Evolutionary conservation across 2,888 invertebrate species (phyloP).

Genomic region (Cheilosia scutellata): DNA sequence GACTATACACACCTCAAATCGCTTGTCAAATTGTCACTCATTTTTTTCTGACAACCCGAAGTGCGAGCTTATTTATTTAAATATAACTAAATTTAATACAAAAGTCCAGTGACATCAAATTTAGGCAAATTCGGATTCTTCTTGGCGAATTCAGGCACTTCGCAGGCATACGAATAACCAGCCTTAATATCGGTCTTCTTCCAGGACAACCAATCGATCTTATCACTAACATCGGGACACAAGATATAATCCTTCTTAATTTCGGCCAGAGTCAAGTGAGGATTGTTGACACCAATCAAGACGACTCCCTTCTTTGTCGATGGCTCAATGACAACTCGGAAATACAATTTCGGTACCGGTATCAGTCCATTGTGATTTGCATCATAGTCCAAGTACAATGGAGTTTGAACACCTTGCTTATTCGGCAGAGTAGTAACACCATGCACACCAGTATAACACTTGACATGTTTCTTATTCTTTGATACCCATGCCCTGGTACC

Average conservation of each 20-base stretch:
- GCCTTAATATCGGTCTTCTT: constrained; percentile 78
- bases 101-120: constrained; percentile 58
- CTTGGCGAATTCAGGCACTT: constrained; percentile 79
- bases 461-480: constrained; percentile 80
- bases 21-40: too few species aligned
- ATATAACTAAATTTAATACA: constrained; percentile 33
- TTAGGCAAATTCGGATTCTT: constrained; percentile 78
- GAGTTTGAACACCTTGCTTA: constrained; percentile 80
- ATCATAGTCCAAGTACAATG: constrained; percentile 82
- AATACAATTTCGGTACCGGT: constrained; percentile 86
- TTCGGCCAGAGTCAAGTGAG: constrained; percentile 78
- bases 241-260: constrained; percentile 80
- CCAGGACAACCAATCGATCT: constrained; percentile 85
- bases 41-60: too few species aligned
- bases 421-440: constrained; percentile 86
- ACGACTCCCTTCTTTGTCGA: constrained; percentile 84
- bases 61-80: too few species aligned
- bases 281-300: constrained; percentile 84
- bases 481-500: constrained; percentile 84
- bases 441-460: constrained; percentile 86
- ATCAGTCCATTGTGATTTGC: constrained; percentile 82
- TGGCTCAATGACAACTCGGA: constrained; percentile 86
- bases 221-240: constrained; percentile 84
- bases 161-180: constrained; percentile 82
- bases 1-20: too few species aligned